These are phyloP conservation scores for Aphidius gifuensis DNA, from an alignment of 1,140 invertebrate genomes.

Conservation along the genomic window DNA sequence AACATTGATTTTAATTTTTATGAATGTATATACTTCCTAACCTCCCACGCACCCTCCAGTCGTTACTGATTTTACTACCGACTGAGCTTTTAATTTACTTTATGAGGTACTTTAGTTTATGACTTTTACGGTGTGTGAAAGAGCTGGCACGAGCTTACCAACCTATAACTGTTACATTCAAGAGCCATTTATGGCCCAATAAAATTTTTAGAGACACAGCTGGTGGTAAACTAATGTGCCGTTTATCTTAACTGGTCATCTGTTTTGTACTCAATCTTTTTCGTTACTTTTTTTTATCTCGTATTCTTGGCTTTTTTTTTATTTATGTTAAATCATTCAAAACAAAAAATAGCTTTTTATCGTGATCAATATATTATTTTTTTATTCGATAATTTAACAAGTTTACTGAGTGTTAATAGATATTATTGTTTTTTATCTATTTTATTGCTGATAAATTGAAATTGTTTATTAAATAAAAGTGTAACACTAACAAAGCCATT, in stretches of 20 bases:
- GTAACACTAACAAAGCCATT: slow-evolving; percentile 44
- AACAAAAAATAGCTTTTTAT: too few species aligned
- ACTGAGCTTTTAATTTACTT: slow-evolving; percentile 33
- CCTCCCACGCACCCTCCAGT: too few species aligned
- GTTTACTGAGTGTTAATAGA: neutral
- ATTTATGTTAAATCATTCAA: too few species aligned
- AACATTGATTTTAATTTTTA: too few species aligned
- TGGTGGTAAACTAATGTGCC: slow-evolving; percentile 28
- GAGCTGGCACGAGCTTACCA: slow-evolving; percentile 44
- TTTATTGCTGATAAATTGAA: neutral
- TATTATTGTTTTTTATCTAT: too few species aligned
- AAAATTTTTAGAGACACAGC: slow-evolving; percentile 38
- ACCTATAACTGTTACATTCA: slow-evolving; percentile 52
- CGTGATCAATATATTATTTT: too few species aligned
- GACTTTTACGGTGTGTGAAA: slow-evolving; percentile 48
- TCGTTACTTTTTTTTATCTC: neutral
- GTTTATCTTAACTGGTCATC: slow-evolving; percentile 38
- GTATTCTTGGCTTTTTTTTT: too few species aligned
- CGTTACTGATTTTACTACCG: slow-evolving; percentile 8
- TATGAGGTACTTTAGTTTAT: slow-evolving; percentile 44
- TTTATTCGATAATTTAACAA: too few species aligned
- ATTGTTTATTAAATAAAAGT: slow-evolving; percentile 35
- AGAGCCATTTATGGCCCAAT: slow-evolving; percentile 45
- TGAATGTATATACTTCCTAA: too few species aligned
- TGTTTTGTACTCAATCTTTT: slow-evolving; percentile 8